Evolutionary conservation across 92 coral and sea anemone genomes (phyloP).

Genomic region (Epizoanthus illoricatus): DNA sequence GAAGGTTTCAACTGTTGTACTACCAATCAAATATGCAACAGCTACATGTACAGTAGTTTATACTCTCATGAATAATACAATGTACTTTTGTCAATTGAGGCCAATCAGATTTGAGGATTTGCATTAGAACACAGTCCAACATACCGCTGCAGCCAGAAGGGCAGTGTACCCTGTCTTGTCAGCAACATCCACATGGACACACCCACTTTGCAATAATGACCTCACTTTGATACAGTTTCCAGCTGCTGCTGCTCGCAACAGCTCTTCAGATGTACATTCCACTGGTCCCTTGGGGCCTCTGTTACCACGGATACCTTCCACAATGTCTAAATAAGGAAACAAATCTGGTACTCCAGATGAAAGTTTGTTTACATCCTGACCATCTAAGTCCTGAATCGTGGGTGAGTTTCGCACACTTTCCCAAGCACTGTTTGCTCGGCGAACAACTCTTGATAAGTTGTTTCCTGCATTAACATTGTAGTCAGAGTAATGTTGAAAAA

Average conservation of each 20-base stretch:
- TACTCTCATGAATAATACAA: background rate
- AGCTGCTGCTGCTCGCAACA: constrained; percentile 68
- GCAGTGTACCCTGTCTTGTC: constrained; percentile 99
- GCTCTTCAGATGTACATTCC: constrained; percentile 70
- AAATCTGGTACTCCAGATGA: constrained; percentile 66
- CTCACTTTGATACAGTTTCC: constrained; percentile 82
- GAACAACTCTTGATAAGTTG: constrained; percentile 82
- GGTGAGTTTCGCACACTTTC: constrained; percentile 65
- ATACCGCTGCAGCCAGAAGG: constrained; percentile 92
- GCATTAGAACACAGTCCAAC: constrained; percentile 21
- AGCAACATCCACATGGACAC: constrained; percentile 95
- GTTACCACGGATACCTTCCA: constrained; percentile 82
- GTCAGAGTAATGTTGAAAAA: constrained; percentile 91
- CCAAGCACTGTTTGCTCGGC: constrained; percentile 89
- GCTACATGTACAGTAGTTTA: no score
- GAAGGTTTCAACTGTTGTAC: no score
- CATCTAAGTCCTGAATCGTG: constrained; percentile 46
- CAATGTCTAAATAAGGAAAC: constrained; percentile 85
- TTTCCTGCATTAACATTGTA: constrained; percentile 97
- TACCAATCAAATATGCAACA: no score
- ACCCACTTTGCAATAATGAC: constrained; percentile 70
- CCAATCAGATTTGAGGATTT: background rate
- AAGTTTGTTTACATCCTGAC: constrained; percentile 26
- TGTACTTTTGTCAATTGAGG: background rate
- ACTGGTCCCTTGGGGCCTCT: constrained; percentile 79